Conservation (phyloP, 2,113 vertebrate genomes). For the Prolemur simus region DNA sequence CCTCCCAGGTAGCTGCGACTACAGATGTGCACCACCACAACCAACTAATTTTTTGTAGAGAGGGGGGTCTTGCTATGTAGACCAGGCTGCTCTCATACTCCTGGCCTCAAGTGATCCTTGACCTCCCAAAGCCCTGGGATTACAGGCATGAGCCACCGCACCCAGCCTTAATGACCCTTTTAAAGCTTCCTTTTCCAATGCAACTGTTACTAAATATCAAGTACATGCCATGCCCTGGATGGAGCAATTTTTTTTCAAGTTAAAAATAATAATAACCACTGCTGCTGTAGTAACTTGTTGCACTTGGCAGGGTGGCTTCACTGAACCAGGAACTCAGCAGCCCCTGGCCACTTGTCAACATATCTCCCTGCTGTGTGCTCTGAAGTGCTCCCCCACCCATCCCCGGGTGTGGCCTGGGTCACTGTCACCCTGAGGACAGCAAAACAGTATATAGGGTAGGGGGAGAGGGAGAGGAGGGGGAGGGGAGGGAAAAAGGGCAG, state of each 20-base stretch:
- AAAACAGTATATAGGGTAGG: background rate
- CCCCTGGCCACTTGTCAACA: background rate
- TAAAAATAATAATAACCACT: constrained; percentile 17
- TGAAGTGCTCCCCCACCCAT: background rate
- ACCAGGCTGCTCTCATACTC: no score
- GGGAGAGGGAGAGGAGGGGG: accelerated
- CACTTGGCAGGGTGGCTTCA: background rate
- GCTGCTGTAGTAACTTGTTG: background rate
- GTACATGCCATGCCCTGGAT: background rate
- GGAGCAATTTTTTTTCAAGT: background rate
- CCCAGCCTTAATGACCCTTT: constrained; percentile 19
- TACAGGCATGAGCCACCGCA: no score
- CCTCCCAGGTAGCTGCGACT: no score
- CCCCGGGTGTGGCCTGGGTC: background rate
- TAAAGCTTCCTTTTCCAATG: constrained; percentile 50
- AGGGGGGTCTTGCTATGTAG: no score
- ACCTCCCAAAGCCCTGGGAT: no score
- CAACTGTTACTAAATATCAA: background rate
- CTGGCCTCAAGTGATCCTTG: no score
- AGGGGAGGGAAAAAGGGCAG: accelerated
- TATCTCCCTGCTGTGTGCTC: background rate
- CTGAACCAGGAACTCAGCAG: background rate
- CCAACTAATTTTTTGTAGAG: no score
- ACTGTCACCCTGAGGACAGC: background rate
- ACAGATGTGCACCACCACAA: no score